Percentiles rank a stretch among this genome's conserved stretches.
phyloP scores from a whole-genome alignment of 2,113 vertebrate species.

The Corythornis vintsioides region DNA sequence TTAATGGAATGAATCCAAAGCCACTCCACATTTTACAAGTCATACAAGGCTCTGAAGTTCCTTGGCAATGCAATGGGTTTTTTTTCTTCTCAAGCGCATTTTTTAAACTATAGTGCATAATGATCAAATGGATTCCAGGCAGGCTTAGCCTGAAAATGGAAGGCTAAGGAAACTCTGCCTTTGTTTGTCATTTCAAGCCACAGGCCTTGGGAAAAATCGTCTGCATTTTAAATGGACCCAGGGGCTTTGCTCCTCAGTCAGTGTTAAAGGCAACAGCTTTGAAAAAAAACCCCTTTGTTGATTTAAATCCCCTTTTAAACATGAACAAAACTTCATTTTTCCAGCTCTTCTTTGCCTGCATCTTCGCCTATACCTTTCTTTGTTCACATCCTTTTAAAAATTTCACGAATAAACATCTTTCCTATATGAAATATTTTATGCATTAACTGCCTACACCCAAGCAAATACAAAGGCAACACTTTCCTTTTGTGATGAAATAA shows the following conservation, averaged over 20 bases:
- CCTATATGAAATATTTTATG: background rate
- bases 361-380: background rate
- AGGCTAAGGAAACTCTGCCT: constrained; percentile 42
- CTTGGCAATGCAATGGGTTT: background rate
- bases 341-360: background rate
- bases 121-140: constrained; percentile 65
- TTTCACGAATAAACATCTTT: background rate
- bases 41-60: constrained; percentile 1
- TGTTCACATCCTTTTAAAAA: background rate
- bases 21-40: constrained; percentile 34
- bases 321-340: background rate
- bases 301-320: constrained; percentile 1
- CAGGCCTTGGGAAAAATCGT: constrained; percentile 10
- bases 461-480: background rate
- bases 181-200: constrained; percentile 58
- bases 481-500: background rate
- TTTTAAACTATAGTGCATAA: constrained; percentile 51
- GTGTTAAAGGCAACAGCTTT: background rate
- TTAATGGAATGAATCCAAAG: constrained; percentile 44
- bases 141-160: constrained; percentile 51
- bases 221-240: constrained; percentile 37
- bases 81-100: constrained; percentile 46
- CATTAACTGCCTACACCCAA: background rate
- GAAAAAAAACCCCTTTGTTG: background rate
- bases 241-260: background rate